Base-by-base conservation (phyloP, 2,113 vertebrate species). In the Salvelinus namaycush region DNA sequence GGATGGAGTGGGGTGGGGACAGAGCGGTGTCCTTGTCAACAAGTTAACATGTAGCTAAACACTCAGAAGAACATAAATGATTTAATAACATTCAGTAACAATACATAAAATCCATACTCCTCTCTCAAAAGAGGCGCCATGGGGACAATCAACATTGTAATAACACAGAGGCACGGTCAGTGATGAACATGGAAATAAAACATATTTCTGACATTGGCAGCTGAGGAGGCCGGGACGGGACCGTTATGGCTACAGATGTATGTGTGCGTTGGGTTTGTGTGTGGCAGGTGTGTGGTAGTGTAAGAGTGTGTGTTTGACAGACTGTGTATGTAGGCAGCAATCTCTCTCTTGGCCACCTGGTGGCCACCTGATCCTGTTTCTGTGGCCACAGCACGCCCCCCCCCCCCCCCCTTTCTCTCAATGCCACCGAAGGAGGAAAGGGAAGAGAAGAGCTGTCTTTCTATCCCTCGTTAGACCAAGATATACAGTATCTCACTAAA, bases 311-410 rank as follows among this genome's bases (percentile, higher is more conserved):
- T 44, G 9, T 44, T 44, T 44, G 39, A 44, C 9, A 44, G 65
- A 44, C 39, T 44, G 39, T 44, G 39, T 13, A 14, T 67, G 5
- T 26, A 67, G 59, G 70, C 71, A 88, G 93, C 87, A 95, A 77
- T 94, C 91, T 92, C 89, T 79, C 78, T 85, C 87, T 91, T 86
- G 90, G 88, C 93, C 93, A 95, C 93, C 94, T 94, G 94, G 93
- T 93, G 93, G 93, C 93, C 92, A 94, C 93, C 92, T 92, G 92
- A 87, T 90, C 86, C 90, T 48, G 39, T 48, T 12, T 48, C 18
- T 22, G 68, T 44, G 68, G 73, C 69, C 70, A 62, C n/a, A 62
- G 59, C 9, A 44, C 39, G 1, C 8, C 9, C 18, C 39, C 8
- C 48, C 18, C 4, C 1, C 54, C 5, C 24, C 16, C 68, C 3